phyloP scores from a whole-genome alignment of 2,797 vertebrate species.

The Limnodromus scolopaceus region DNA sequence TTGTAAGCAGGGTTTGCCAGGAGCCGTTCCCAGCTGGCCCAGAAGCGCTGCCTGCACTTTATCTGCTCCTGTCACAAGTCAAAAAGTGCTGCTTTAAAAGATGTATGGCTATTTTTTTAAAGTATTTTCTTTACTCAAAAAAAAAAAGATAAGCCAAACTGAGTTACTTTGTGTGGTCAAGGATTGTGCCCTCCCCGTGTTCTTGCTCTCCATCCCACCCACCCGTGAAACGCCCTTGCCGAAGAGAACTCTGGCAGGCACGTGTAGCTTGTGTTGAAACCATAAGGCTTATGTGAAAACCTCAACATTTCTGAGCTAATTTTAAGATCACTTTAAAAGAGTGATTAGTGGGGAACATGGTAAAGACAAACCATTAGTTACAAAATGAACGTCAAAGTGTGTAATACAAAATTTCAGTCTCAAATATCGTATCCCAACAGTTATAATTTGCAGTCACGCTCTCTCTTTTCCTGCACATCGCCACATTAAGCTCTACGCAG shows the following conservation, averaged over 20 bases:
- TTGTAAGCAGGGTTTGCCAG: not conserved
- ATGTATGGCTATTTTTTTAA: not conserved
- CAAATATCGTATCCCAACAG: not conserved
- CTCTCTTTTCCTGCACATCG: not conserved
- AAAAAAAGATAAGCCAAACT: not conserved
- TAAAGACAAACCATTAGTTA: not conserved
- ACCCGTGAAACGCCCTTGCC: rapidly evolving
- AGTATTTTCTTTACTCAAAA: not conserved
- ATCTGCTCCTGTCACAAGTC: not conserved
- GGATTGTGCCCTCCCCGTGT: rapidly evolving
- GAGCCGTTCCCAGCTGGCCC: not conserved
- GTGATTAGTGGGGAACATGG: not conserved
- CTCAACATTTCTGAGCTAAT: not conserved
- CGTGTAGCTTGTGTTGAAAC: rapidly evolving
- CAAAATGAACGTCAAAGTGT: not conserved
- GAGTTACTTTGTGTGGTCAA: not conserved
- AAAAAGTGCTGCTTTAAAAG: not conserved
- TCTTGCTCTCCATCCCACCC: not conserved
- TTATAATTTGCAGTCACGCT: not conserved
- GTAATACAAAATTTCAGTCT: not conserved
- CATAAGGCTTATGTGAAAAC: not conserved
- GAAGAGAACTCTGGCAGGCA: not conserved
- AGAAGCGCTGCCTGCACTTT: not conserved
- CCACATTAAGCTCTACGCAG: not conserved
- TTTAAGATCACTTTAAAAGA: not conserved